phyloP scores from a whole-genome alignment of 2,113 vertebrate genomes.

The Piliocolobus tephrosceles region DNA sequence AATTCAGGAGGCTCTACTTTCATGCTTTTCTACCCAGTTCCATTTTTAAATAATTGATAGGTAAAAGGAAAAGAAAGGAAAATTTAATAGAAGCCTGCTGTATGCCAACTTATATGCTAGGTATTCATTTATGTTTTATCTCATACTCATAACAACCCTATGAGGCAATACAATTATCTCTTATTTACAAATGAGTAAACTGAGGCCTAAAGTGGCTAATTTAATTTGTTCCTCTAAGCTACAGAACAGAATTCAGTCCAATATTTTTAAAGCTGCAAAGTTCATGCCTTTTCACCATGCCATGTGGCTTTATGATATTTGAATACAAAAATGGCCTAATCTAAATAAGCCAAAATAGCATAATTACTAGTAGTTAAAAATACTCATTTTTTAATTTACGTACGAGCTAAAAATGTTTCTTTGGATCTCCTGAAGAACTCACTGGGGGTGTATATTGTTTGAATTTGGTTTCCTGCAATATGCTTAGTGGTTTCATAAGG shows the following conservation, averaged over 20 bases:
- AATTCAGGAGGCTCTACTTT: slow-evolving; percentile 66
- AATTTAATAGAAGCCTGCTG: neutral
- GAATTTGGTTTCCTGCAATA: slow-evolving; percentile 59
- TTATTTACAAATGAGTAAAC: neutral
- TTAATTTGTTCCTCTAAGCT: neutral
- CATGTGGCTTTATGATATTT: slow-evolving; percentile 9
- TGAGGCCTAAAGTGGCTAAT: neutral
- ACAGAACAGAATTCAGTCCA: neutral
- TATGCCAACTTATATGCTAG: neutral
- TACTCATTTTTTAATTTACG: slow-evolving; percentile 71
- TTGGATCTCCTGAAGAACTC: slow-evolving; percentile 76
- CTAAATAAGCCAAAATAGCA: slow-evolving; percentile 73
- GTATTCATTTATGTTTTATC: neutral
- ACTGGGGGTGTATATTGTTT: slow-evolving; percentile 58
- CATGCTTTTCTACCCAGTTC: slow-evolving; percentile 38
- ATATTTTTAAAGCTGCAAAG: neutral
- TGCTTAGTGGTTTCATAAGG: slow-evolving; percentile 68
- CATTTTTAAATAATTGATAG: slow-evolving; percentile 70
- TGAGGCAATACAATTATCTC: neutral
- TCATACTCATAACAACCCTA: neutral
- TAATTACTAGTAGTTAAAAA: slow-evolving; percentile 67
- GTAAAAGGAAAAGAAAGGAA: slow-evolving; percentile 47
- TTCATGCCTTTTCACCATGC: neutral
- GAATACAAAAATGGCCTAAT: slow-evolving; percentile 57
- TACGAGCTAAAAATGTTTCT: slow-evolving; percentile 64